Evolutionary conservation across 2,888 invertebrate species (phyloP).

Genomic region (Poecilus cupreus): DNA sequence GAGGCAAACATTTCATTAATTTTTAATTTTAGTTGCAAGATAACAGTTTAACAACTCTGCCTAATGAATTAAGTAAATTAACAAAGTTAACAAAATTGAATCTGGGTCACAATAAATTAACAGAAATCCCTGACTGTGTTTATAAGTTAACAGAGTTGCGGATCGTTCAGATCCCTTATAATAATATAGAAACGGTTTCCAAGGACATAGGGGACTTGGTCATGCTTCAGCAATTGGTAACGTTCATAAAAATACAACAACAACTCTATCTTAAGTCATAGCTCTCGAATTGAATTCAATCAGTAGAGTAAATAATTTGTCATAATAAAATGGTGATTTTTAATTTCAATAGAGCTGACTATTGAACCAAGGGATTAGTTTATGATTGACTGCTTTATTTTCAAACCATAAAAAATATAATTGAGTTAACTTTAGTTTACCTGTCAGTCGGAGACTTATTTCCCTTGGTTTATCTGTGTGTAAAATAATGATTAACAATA

Average conservation of each 20-base stretch:
- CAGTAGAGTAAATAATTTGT: too few relatives aligned
- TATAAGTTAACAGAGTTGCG: constrained; percentile 82
- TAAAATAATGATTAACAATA: constrained; percentile 40
- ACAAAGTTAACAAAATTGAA: constrained; percentile 80
- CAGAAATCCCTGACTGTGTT: constrained; percentile 78
- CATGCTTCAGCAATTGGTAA: constrained; percentile 85
- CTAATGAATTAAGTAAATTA: constrained; percentile 83
- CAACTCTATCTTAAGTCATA: too few relatives aligned
- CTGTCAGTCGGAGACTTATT: too few relatives aligned
- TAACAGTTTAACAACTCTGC: constrained; percentile 84
- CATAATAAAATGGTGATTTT: too few relatives aligned
- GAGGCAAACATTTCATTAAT: constrained; percentile 23
- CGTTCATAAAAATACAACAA: neutral
- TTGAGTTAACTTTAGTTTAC: too few relatives aligned
- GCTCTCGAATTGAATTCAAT: too few relatives aligned
- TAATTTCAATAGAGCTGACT: too few relatives aligned
- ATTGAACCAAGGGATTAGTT: too few relatives aligned
- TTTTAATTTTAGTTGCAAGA: constrained; percentile 82
- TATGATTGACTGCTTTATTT: too few relatives aligned
- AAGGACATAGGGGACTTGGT: constrained; percentile 86
- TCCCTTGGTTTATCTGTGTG: too few relatives aligned
- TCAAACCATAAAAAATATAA: too few relatives aligned
- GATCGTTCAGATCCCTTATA: constrained; percentile 84
- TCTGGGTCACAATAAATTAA: constrained; percentile 82
- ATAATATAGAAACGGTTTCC: constrained; percentile 80